phyloP scores from a whole-genome alignment of 2,888 invertebrate genomes.

The Hemaris fuciformis region DNA sequence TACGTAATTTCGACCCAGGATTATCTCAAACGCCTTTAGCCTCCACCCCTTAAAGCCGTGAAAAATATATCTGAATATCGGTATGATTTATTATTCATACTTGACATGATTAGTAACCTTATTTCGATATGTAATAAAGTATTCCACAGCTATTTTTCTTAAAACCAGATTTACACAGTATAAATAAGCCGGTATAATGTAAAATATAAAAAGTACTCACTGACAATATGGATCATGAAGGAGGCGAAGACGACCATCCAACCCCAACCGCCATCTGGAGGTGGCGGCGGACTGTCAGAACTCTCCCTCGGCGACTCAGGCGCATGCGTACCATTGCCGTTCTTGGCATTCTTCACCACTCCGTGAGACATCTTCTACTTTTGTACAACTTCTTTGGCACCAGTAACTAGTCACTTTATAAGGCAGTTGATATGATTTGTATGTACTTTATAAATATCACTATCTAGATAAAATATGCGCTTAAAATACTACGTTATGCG shows the following conservation, averaged over 20 bases:
- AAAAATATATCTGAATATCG: too few relatives aligned
- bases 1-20: too few relatives aligned
- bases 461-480: slow-evolving; percentile 6
- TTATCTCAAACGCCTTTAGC: too few relatives aligned
- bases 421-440: slow-evolving; percentile 11
- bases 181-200: too few relatives aligned
- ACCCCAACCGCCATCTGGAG: slow-evolving; percentile 97
- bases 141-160: too few relatives aligned
- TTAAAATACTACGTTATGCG: slow-evolving; percentile 22
- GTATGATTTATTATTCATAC: too few relatives aligned
- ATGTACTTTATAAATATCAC: slow-evolving; percentile 9
- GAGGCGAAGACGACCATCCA: slow-evolving; percentile 97
- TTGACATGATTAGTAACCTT: too few relatives aligned
- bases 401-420: slow-evolving; percentile 12
- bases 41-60: too few relatives aligned
- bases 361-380: slow-evolving; percentile 65
- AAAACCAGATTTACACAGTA: too few relatives aligned
- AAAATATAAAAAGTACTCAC: slow-evolving; percentile 84
- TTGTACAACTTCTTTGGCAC: slow-evolving; percentile 47
- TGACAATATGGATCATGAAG: slow-evolving; percentile 97
- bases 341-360: slow-evolving; percentile 59
- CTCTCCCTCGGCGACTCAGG: slow-evolving; percentile 54
- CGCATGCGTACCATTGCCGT: slow-evolving; percentile 51
- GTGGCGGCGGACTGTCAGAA: slow-evolving; percentile 80
- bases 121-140: too few relatives aligned